These are phyloP conservation scores for Enteromius thamalakanensis DNA, from an alignment of 2,797 vertebrate genomes.

Conservation along the genomic window DNA sequence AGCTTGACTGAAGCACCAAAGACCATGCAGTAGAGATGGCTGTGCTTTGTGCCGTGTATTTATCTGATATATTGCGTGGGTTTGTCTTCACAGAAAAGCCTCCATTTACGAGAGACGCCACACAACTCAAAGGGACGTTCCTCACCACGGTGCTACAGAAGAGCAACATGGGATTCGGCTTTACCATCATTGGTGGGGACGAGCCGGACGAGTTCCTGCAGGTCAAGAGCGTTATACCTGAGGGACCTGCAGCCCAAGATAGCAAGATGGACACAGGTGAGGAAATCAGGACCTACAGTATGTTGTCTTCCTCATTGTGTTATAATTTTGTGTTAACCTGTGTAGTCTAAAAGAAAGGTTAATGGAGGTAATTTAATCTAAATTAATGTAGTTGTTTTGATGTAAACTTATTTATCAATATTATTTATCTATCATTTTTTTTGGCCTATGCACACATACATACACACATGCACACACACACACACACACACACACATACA, in stretches of 20 bases:
- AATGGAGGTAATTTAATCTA: not conserved
- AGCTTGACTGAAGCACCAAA: constrained; percentile 15
- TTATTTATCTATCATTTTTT: no score
- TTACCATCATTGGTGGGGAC: constrained; percentile 98
- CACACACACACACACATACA: no score
- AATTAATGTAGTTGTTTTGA: no score
- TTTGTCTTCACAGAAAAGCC: constrained; percentile 88
- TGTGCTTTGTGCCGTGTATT: constrained; percentile 1
- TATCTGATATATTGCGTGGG: constrained; percentile 53
- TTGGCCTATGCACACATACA: no score
- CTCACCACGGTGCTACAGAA: constrained; percentile 96
- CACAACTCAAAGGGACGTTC: constrained; percentile 96
- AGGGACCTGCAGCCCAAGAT: constrained; percentile 95
- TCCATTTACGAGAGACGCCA: constrained; percentile 95
- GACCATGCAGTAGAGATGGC: constrained; percentile 17
- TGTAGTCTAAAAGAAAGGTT: not conserved
- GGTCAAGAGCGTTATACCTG: constrained; percentile 98
- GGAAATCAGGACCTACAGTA: not conserved
- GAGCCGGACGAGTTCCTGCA: constrained; percentile 98
- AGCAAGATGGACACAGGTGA: constrained; percentile 98
- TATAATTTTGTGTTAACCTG: not conserved
- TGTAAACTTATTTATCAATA: no score
- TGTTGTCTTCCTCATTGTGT: not conserved
- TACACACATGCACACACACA: no score
- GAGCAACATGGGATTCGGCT: constrained; percentile 99